Evolutionary conservation across 2,797 vertebrate species (phyloP).

Genomic region (Cottoperca gobio): DNA sequence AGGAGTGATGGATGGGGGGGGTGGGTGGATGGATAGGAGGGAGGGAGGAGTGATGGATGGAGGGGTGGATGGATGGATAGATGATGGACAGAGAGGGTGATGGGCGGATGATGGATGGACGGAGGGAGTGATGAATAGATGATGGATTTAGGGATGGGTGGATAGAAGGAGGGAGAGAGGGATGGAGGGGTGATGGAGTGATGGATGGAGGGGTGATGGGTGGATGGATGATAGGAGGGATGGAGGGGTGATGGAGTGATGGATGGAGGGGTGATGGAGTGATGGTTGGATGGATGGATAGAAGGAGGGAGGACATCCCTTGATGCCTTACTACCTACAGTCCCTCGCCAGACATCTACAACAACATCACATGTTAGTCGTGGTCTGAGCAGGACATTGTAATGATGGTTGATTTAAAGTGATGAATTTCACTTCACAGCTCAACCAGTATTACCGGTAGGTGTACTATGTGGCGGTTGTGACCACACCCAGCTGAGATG

Average conservation of each 20-base stretch:
- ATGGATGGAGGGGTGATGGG: too few relatives aligned
- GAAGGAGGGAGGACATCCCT: too few relatives aligned
- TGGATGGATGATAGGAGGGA: too few relatives aligned
- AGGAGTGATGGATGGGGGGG: not conserved
- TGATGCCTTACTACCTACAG: not conserved
- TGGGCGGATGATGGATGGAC: not conserved
- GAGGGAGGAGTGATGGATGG: not conserved
- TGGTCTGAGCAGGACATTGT: not conserved
- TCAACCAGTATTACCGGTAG: not conserved
- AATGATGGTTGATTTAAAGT: not conserved
- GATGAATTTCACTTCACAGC: not conserved
- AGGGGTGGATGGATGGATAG: too few relatives aligned
- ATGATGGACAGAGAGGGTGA: not conserved
- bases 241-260: too few relatives aligned
- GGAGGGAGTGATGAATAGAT: too few relatives aligned
- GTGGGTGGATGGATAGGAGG: not conserved
- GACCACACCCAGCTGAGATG: constrained; percentile 5
- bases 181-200: too few relatives aligned
- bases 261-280: too few relatives aligned
- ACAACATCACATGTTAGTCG: not conserved
- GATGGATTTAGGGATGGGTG: too few relatives aligned
- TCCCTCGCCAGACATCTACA: not conserved
- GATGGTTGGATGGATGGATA: too few relatives aligned
- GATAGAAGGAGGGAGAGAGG: too few relatives aligned
- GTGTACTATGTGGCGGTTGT: not conserved